phyloP scores from a whole-genome alignment of 1,140 invertebrate species.

The Drosophila rufa region DNA sequence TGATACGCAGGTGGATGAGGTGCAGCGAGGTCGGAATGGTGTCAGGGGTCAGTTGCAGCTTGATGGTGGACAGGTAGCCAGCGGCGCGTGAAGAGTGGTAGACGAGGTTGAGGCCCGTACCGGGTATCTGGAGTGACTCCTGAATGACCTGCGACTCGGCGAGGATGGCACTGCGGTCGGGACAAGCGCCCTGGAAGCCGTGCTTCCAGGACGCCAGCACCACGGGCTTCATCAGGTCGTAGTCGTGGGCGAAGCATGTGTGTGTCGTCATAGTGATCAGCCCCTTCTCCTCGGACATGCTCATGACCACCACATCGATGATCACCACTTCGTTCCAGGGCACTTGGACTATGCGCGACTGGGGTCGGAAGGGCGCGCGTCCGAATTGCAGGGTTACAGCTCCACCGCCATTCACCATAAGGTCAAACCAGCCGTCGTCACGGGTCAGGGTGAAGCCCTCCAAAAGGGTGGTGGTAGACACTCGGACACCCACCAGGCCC shows the following conservation, averaged over 20 bases:
- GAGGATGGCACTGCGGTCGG: conserved; percentile 95
- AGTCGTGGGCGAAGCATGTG: conserved; percentile 95
- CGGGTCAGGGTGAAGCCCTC: conserved; percentile 97
- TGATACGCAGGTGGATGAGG: conserved; percentile 95
- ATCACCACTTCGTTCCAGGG: conserved; percentile 99
- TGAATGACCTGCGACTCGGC: conserved; percentile 98
- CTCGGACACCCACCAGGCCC: conserved; percentile 96
- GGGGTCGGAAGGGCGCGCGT: conserved; percentile 94
- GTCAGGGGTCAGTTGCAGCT: conserved; percentile 96
- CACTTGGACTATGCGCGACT: conserved; percentile 96
- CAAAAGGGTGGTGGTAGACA: conserved; percentile 94
- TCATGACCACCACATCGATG: conserved; percentile 94
- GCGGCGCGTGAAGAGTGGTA: conserved; percentile 97
- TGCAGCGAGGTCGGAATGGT: conserved; percentile 92
- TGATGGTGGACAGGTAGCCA: conserved; percentile 97
- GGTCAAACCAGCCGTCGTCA: conserved; percentile 97
- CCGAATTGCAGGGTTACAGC: conserved; percentile 97
- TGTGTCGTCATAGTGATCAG: conserved; percentile 87
- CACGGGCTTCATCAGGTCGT: conserved; percentile 96
- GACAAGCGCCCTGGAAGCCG: conserved; percentile 97
- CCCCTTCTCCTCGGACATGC: conserved; percentile 91
- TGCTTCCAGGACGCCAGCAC: conserved; percentile 98
- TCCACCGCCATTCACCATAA: conserved; percentile 98
- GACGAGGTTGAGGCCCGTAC: conserved; percentile 96
- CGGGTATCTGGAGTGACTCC: conserved; percentile 96